Percentiles rank a stretch among this genome's conserved stretches.
These are phyloP conservation scores for Mylabris sibirica DNA, from an alignment of 2,888 invertebrate species.

Conservation along the genomic window DNA sequence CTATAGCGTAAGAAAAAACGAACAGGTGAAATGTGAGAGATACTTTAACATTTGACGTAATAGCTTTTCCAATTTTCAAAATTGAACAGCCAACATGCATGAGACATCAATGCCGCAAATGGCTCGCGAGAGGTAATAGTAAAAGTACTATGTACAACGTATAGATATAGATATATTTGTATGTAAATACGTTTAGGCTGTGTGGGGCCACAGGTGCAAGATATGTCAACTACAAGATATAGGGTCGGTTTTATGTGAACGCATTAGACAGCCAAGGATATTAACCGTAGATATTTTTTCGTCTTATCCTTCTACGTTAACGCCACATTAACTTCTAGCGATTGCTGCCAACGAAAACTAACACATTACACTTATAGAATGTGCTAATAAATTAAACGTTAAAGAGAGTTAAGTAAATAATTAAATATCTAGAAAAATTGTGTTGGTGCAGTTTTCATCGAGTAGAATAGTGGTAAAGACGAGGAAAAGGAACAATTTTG, in stretches of 20 bases:
- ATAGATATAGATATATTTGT: constrained; percentile 57
- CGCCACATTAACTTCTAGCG: constrained; percentile 29
- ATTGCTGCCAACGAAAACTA: constrained; percentile 15
- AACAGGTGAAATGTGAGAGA: not conserved
- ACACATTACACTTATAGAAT: constrained; percentile 13
- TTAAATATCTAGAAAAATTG: too few species aligned
- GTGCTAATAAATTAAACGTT: constrained; percentile 7
- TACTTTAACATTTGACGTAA: constrained; percentile 42
- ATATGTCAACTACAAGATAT: constrained; percentile 61
- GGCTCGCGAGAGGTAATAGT: constrained; percentile 45
- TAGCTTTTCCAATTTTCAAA: constrained; percentile 58
- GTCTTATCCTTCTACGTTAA: constrained; percentile 14
- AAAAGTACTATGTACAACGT: constrained; percentile 13
- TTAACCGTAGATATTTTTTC: constrained; percentile 38
- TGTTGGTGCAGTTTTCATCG: not conserved
- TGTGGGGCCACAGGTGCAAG: constrained; percentile 60
- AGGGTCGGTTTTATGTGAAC: constrained; percentile 57
- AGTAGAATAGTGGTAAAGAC: not conserved
- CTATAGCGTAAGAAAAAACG: too few species aligned
- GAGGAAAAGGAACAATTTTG: constrained; percentile 48
- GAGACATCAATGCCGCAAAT: constrained; percentile 53
- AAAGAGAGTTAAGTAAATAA: not conserved
- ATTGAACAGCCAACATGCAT: constrained; percentile 48
- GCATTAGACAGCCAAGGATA: constrained; percentile 55
- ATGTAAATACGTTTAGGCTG: constrained; percentile 60